These are phyloP conservation scores for Morus bassanus DNA, from an alignment of 2,797 vertebrate genomes.

Conservation along the genomic window DNA sequence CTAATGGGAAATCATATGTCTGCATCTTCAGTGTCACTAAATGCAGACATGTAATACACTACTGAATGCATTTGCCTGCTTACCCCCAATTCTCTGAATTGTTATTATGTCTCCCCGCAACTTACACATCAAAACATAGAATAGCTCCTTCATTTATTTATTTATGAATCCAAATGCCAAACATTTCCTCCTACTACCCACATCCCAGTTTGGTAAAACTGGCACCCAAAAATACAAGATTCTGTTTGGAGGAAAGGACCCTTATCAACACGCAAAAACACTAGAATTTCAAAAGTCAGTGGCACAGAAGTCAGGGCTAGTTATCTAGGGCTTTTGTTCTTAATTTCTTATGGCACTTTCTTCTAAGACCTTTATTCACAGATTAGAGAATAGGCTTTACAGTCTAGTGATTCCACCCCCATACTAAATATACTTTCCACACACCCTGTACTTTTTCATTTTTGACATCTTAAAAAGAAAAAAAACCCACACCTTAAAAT, in stretches of 20 bases:
- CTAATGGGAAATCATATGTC: not conserved
- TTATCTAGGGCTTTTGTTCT: not conserved
- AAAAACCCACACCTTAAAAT: not conserved
- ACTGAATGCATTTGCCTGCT: not conserved
- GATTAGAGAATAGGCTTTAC: not conserved
- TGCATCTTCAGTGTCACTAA: not conserved
- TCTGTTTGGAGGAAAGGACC: not conserved
- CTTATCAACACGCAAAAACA: not conserved
- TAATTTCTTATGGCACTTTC: not conserved
- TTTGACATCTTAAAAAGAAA: not conserved
- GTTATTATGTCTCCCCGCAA: not conserved
- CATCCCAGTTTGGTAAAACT: not conserved
- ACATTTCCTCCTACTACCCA: not conserved
- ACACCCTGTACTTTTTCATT: accelerated
- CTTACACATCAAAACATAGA: not conserved
- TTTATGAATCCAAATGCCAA: not conserved
- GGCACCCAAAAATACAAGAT: not conserved
- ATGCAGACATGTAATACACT: not conserved
- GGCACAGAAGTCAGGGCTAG: not conserved
- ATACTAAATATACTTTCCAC: not conserved
- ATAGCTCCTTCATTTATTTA: not conserved
- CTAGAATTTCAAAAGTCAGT: not conserved
- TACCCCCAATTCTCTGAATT: not conserved
- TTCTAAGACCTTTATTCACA: not conserved
- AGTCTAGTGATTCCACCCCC: not conserved